These are phyloP conservation scores for Bombycilla garrulus DNA, from an alignment of 2,113 vertebrate genomes.

Conservation along the genomic window DNA sequence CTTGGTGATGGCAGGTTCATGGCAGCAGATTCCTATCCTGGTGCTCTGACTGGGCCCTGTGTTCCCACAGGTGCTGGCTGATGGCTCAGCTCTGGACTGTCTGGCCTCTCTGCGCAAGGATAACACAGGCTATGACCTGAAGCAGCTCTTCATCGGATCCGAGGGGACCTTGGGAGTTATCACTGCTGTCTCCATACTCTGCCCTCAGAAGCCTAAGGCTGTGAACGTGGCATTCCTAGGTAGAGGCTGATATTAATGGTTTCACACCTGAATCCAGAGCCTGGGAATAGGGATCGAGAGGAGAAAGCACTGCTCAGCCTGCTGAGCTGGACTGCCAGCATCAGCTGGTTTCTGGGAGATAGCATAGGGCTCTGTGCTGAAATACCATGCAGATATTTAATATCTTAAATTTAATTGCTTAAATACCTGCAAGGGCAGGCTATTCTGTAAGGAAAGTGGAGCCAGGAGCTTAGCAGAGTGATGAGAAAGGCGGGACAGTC, in stretches of 20 bases:
- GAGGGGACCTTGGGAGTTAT: constrained; percentile 94
- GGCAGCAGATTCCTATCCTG: not conserved
- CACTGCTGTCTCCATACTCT: constrained; percentile 88
- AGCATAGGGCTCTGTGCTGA: not conserved
- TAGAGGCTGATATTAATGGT: constrained; percentile 30
- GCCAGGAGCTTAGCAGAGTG: not conserved
- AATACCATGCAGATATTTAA: not conserved
- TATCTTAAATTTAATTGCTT: too few relatives aligned
- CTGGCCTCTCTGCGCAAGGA: constrained; percentile 88
- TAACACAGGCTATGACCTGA: constrained; percentile 96
- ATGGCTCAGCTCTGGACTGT: constrained; percentile 85
- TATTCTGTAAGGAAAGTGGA: not conserved
- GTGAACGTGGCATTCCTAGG: constrained; percentile 91
- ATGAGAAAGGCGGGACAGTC: not conserved
- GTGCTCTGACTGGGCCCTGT: not conserved
- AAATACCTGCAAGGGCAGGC: not conserved
- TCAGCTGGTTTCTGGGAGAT: not conserved
- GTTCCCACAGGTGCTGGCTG: constrained; percentile 83
- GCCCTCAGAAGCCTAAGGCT: constrained; percentile 85
- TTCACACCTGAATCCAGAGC: not conserved
- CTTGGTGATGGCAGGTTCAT: not conserved
- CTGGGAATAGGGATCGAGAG: not conserved
- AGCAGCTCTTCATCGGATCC: constrained; percentile 95
- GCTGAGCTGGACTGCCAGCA: not conserved
- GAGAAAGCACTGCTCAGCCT: not conserved